phyloP scores from a whole-genome alignment of 2,113 vertebrate genomes.

The Euleptes europaea region DNA sequence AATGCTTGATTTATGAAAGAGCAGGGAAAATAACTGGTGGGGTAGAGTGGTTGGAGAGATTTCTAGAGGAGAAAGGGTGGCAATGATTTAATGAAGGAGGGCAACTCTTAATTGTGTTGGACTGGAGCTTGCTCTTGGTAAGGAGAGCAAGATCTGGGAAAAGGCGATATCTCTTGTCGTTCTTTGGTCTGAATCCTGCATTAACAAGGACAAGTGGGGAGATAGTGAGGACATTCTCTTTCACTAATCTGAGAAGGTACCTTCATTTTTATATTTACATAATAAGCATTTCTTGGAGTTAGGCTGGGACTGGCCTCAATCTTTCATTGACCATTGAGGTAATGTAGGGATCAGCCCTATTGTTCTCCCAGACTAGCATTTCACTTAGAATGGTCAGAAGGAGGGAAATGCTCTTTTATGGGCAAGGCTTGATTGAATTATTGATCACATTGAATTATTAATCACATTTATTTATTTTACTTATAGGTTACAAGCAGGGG shows the following conservation, averaged over 20 bases:
- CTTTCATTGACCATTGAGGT: too few relatives aligned
- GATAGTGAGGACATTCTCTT: background rate
- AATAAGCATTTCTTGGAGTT: background rate
- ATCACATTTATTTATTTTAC: too few relatives aligned
- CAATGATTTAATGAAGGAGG: background rate
- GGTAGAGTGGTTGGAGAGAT: too few relatives aligned
- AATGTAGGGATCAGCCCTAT: background rate
- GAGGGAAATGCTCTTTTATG: background rate
- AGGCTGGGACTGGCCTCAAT: too few relatives aligned
- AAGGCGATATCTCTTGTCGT: too few relatives aligned
- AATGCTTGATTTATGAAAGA: too few relatives aligned
- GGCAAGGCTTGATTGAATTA: background rate
- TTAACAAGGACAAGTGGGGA: background rate
- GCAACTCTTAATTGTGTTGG: background rate
- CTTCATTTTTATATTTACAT: background rate
- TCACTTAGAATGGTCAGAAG: background rate
- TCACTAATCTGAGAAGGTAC: background rate
- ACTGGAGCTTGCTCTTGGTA: background rate
- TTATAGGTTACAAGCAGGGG: too few relatives aligned
- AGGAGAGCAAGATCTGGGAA: too few relatives aligned
- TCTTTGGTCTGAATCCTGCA: too few relatives aligned
- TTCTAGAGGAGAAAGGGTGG: background rate
- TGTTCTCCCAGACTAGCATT: background rate
- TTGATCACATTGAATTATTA: too few relatives aligned
- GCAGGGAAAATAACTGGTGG: too few relatives aligned